Evolutionary conservation across 2,888 invertebrate genomes (phyloP).

Genomic region (Harpalus rufipes): DNA sequence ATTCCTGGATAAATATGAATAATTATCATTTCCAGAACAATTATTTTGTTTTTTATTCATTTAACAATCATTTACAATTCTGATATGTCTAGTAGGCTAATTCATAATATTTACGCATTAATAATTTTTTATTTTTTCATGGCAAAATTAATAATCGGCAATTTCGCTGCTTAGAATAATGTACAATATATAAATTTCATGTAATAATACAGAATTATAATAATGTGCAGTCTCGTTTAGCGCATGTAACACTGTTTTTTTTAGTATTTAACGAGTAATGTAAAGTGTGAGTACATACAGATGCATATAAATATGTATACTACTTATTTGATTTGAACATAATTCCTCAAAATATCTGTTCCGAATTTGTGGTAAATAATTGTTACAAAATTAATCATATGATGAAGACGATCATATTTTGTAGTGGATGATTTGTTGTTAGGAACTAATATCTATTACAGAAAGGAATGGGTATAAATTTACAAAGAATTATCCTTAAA

Average conservation of each 20-base stretch:
- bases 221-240: slow-evolving; percentile 67
- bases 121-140: slow-evolving; percentile 63
- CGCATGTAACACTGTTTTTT: slow-evolving; percentile 64
- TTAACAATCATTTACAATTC: slow-evolving; percentile 75
- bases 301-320: slow-evolving; percentile 67
- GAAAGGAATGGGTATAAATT: slow-evolving; percentile 58
- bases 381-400: slow-evolving; percentile 30
- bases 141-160: slow-evolving; percentile 66
- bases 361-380: slow-evolving; percentile 41
- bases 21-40: slow-evolving; percentile 72
- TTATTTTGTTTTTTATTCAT: slow-evolving; percentile 72
- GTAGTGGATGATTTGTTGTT: slow-evolving; percentile 30
- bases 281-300: slow-evolving; percentile 67
- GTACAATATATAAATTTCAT: slow-evolving; percentile 66
- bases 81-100: slow-evolving; percentile 74
- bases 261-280: slow-evolving; percentile 66
- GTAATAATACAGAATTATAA: slow-evolving; percentile 65
- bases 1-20: slow-evolving; percentile 7
- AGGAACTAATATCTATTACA: slow-evolving; percentile 46
- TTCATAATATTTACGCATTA: slow-evolving; percentile 67
- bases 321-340: slow-evolving; percentile 59
- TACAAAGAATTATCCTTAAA: slow-evolving; percentile 54
- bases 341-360: slow-evolving; percentile 39
- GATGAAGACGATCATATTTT: slow-evolving; percentile 41
- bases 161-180: slow-evolving; percentile 67